Base-by-base conservation (phyloP, 2,888 invertebrate species). In the Pammene fasciana region DNA sequence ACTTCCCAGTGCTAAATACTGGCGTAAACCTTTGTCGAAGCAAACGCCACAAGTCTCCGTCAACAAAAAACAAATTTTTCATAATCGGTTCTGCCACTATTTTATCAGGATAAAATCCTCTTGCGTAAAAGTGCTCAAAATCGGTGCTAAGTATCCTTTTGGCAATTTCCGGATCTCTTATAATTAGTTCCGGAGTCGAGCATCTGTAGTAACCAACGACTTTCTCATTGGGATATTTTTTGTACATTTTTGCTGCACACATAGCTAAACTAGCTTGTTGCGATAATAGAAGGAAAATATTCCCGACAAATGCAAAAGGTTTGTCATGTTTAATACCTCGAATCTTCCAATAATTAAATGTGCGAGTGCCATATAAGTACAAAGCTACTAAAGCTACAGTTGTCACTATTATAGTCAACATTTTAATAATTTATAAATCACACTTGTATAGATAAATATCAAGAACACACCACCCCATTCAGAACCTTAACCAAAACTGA, bases 41-140 rank as follows among this genome's bases (percentile, higher is more conserved):
- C 62, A 90, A 78, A n/a, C 82, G 83, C 92, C 92, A 92, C 46
- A 85, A 73, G 70, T 91, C 91, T 9, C 91, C 90, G 65, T 90
- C 91, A 54, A 86, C 87, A 65, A 89, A 86, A 71, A 91, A 91
- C 64, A 92, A 75, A 74, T 91, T 92, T 73, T 81, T 86, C 48
- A 90, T 45, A 66, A 92, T 75, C 0, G 89, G 90, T 74, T 92
- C 90, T 6, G 86, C 78, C 4, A 85, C 85, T 38, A 78, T 86
- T 73, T 84, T 87, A 61, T 89, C 84, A 0, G 86, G 79, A 72
- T 82, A 79, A 10, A 90, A 72, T 3, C 89, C 90, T 82, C 91
- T 84, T 7, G 85, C 81, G 71, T 87, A 76, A 72, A 91, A 91
- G 72, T 76, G 78, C 65, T 85, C 78, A 45, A 90, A 91, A 74